Conservation (phyloP, 1,140 invertebrate species). For the Drosophila fuyamai region DNA sequence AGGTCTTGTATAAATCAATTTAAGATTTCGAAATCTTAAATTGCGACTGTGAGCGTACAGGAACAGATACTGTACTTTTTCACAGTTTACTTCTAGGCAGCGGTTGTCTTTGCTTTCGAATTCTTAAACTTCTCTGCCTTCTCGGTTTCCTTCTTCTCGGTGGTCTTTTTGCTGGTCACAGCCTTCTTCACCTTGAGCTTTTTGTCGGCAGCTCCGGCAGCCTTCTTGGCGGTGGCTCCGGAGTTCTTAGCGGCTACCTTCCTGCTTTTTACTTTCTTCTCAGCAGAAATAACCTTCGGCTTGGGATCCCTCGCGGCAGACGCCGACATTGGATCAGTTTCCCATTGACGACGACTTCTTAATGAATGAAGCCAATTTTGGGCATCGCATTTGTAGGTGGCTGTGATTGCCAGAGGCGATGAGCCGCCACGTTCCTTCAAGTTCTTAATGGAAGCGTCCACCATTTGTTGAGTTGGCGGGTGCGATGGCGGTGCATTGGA, state of each 20-base stretch:
- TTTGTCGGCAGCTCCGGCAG: constrained; percentile 17
- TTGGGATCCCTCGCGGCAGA: too few relatives aligned
- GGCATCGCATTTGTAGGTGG: neutral
- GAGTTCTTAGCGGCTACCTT: constrained; percentile 4
- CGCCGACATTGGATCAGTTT: constrained; percentile 22
- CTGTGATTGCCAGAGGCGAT: constrained; percentile 86
- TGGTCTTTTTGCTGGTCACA: constrained; percentile 46
- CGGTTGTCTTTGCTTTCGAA: constrained; percentile 33
- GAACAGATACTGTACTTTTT: too few relatives aligned
- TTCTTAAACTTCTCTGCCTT: constrained; percentile 35
- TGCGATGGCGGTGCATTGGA: constrained; percentile 84
- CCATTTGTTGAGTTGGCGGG: constrained; percentile 86
- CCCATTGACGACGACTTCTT: constrained; percentile 13
- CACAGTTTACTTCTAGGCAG: constrained; percentile 15
- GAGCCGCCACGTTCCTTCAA: constrained; percentile 88
- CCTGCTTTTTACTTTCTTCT: too few relatives aligned
- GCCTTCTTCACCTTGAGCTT: constrained; percentile 35
- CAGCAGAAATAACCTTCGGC: too few relatives aligned
- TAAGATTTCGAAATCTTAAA: neutral
- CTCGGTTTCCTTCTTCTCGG: constrained; percentile 45
- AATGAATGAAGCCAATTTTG: neutral
- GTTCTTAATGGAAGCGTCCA: constrained; percentile 87
- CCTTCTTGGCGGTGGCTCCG: constrained; percentile 44
- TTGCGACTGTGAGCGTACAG: too few relatives aligned
- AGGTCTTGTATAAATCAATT: neutral